These are phyloP conservation scores for Meteorus sp. DNA, from an alignment of 1,140 invertebrate genomes.

Conservation along the genomic window DNA sequence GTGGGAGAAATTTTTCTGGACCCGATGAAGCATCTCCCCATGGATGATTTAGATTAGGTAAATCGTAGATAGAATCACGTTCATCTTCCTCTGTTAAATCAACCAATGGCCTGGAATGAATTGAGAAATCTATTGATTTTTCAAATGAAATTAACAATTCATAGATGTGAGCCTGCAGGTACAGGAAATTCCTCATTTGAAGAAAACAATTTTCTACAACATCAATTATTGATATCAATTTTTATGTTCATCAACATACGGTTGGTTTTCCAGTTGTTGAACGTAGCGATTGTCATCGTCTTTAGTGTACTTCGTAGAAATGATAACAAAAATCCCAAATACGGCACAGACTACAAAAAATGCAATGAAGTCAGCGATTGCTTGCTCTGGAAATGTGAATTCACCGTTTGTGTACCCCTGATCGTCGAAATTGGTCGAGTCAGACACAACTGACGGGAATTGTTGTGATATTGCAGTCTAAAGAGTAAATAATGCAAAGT, in stretches of 20 bases:
- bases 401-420: slow-evolving; percentile 2
- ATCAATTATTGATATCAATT: neutral
- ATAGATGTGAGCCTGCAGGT: no score
- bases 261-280: slow-evolving; percentile 10
- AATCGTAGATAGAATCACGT: slow-evolving; percentile 13
- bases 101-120: neutral
- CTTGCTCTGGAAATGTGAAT: slow-evolving; percentile 18
- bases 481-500: no score
- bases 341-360: slow-evolving; percentile 26
- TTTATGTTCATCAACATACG: slow-evolving; percentile 12
- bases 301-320: slow-evolving; percentile 32
- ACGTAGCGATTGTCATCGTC: slow-evolving; percentile 17
- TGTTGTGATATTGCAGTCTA: slow-evolving; percentile 35
- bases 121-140: no score
- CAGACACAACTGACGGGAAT: slow-evolving; percentile 27
- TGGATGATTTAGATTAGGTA: neutral
- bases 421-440: slow-evolving; percentile 10
- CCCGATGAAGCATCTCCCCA: neutral
- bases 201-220: no score
- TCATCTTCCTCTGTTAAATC: slow-evolving; percentile 9
- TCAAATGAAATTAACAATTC: no score
- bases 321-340: slow-evolving; percentile 21
- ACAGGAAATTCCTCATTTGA: no score
- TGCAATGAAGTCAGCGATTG: slow-evolving; percentile 29
- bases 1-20: slow-evolving; percentile 1